A percentile compares a stretch with the other conserved stretches of the same genome.
These are phyloP conservation scores for Cottoperca gobio DNA, from an alignment of 2,797 vertebrate genomes.

Conservation along the genomic window DNA sequence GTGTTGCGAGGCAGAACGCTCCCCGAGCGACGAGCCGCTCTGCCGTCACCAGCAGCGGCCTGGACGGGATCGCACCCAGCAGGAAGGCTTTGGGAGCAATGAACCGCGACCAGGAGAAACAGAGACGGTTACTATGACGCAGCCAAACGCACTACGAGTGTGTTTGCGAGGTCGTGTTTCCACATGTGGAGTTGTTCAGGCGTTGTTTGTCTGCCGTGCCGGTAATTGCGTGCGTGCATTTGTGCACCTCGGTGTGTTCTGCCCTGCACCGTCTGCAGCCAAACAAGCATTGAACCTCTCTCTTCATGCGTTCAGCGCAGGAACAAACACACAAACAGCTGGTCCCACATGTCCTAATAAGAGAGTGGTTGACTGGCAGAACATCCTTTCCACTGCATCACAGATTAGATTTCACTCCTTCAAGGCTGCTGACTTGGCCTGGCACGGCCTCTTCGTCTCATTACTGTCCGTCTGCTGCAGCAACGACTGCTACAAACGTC, in stretches of 20 bases:
- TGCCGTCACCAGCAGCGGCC: slow-evolving; percentile 24
- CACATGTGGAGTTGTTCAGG: slow-evolving; percentile 5
- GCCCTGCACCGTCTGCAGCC: slow-evolving; percentile 32
- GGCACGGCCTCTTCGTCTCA: slow-evolving; percentile 19
- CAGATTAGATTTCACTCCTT: slow-evolving; percentile 63
- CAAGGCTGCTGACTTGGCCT: slow-evolving; percentile 45
- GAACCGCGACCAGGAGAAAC: slow-evolving; percentile 22
- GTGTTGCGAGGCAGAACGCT: slow-evolving; percentile 2
- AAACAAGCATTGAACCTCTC: slow-evolving; percentile 31
- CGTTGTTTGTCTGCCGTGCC: neutral
- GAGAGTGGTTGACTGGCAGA: slow-evolving; percentile 62
- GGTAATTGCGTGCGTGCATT: neutral
- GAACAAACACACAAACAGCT: slow-evolving; percentile 66
- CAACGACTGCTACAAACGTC: slow-evolving; percentile 11
- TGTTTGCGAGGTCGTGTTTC: neutral
- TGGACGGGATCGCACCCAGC: slow-evolving; percentile 6
- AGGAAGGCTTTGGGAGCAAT: slow-evolving; percentile 6
- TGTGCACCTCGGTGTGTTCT: neutral
- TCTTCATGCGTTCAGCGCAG: slow-evolving; percentile 10
- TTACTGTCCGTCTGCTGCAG: slow-evolving; percentile 8
- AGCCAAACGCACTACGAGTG: neutral
- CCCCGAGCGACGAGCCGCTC: neutral
- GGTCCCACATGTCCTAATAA: slow-evolving; percentile 67
- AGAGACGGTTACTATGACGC: slow-evolving; percentile 27
- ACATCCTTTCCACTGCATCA: slow-evolving; percentile 28